phyloP scores from a whole-genome alignment of 2,888 invertebrate genomes.

The Rambutsinella grinnellia region DNA sequence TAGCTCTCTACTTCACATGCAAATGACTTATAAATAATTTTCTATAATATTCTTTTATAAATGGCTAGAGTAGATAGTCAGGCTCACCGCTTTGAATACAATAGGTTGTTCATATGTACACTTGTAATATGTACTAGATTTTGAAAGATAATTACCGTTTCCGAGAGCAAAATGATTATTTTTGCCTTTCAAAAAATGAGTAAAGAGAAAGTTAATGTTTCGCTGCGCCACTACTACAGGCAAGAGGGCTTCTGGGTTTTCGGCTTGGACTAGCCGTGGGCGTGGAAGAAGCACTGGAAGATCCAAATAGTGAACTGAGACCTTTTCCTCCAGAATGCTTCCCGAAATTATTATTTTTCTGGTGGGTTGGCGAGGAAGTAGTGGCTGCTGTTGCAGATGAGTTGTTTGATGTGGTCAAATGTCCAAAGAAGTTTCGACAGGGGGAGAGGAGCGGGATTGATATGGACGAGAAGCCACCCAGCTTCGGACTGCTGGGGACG shows the following conservation, averaged over 20 bases:
- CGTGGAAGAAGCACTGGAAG: slow-evolving; percentile 24
- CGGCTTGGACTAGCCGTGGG: slow-evolving; percentile 21
- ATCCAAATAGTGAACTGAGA: slow-evolving; percentile 11
- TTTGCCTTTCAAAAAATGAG: no score
- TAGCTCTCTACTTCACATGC: no score
- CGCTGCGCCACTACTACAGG: no score
- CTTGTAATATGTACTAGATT: no score
- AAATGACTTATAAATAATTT: no score
- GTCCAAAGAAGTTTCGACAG: slow-evolving; percentile 49
- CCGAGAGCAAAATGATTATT: no score
- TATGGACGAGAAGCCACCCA: slow-evolving; percentile 43
- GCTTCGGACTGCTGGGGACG: slow-evolving; percentile 56
- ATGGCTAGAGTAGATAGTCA: no score
- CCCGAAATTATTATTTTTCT: slow-evolving; percentile 27
- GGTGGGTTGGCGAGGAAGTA: not conserved
- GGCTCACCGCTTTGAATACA: no score
- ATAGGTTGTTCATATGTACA: no score
- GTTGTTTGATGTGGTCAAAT: slow-evolving; percentile 11
- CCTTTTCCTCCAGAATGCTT: slow-evolving; percentile 11
- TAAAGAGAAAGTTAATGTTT: no score
- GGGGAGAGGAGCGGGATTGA: slow-evolving; percentile 54
- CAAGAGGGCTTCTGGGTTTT: slow-evolving; percentile 14
- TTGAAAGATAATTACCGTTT: no score
- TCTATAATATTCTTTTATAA: no score
- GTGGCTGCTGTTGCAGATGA: slow-evolving; percentile 11